Evolutionary conservation across 2,888 invertebrate genomes (phyloP).

Genomic region (Drosophila engyochracea): DNA sequence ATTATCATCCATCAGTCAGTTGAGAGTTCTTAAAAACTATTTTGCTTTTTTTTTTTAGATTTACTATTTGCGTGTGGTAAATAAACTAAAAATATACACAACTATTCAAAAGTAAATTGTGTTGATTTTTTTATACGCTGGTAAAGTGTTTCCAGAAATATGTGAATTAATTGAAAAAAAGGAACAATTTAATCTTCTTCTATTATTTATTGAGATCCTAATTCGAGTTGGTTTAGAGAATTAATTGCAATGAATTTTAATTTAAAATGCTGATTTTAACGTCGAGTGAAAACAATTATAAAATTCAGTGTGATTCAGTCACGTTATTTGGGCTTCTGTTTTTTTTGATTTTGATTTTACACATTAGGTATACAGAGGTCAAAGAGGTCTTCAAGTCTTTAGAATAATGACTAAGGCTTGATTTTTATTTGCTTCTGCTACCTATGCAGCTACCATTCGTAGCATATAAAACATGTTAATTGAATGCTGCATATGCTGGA

Average conservation of each 20-base stretch:
- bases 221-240: background rate
- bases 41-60: slow-evolving; percentile 2
- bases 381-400: background rate
- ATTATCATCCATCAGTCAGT: background rate
- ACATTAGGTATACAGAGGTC: background rate
- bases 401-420: background rate
- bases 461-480: slow-evolving; percentile 23
- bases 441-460: background rate
- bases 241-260: background rate
- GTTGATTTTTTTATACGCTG: background rate
- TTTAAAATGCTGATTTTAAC: background rate
- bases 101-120: background rate
- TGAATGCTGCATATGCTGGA: slow-evolving; percentile 11
- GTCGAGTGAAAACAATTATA: background rate
- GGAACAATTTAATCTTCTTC: background rate
- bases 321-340: background rate
- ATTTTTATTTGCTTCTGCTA: slow-evolving; percentile 4
- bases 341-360: background rate
- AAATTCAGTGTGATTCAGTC: background rate
- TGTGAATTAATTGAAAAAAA: background rate
- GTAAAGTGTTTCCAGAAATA: no score
- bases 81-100: background rate
- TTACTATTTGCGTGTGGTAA: slow-evolving; percentile 5
- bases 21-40: slow-evolving; percentile 23
- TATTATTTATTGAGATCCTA: background rate